Conservation (phyloP, 2,113 vertebrate species). For the Nannospalax galili region DNA sequence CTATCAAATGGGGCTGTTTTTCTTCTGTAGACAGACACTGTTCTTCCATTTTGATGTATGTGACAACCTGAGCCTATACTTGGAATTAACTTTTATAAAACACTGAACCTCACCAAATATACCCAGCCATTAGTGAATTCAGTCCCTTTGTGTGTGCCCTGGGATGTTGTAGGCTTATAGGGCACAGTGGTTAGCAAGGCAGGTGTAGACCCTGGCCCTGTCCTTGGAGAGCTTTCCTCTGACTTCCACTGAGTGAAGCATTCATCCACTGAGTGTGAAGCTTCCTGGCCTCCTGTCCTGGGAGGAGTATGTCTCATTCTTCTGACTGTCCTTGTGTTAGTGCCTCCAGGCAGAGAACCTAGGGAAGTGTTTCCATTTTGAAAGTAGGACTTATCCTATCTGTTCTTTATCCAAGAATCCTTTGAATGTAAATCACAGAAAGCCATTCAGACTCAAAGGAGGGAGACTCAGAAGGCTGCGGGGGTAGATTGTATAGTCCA, state of each 20-base stretch:
- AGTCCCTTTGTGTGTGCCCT: accelerated
- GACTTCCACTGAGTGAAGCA: neutral
- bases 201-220: neutral
- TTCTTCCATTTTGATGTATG: neutral
- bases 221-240: neutral
- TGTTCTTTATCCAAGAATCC: neutral
- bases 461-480: neutral
- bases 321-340: neutral
- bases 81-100: neutral
- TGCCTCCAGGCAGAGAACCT: neutral
- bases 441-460: neutral
- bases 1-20: neutral
- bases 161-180: neutral
- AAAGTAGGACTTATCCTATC: neutral
- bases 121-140: neutral
- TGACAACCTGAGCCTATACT: neutral
- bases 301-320: neutral
- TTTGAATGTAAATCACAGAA: neutral
- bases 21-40: neutral
- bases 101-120: neutral
- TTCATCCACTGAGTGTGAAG: neutral
- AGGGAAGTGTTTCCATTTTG: neutral
- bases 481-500: neutral
- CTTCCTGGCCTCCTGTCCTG: neutral
- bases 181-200: neutral